Conservation (phyloP, 1,140 invertebrate species). For the Acromyrmex heyeri region DNA sequence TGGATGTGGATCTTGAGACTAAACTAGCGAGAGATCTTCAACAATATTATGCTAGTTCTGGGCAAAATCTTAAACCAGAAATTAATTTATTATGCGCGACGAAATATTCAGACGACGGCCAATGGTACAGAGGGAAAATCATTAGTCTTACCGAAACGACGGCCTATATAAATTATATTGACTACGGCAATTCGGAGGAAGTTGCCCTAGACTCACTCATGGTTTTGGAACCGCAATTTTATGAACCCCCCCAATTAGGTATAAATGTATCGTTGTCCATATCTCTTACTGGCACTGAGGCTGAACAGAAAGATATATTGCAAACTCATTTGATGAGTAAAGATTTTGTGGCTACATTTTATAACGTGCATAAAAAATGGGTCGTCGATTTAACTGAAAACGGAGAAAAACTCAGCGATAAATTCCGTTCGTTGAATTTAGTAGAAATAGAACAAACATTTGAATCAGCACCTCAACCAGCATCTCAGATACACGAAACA, state of each 20-base stretch:
- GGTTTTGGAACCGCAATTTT: constrained; percentile 87
- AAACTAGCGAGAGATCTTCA: constrained; percentile 87
- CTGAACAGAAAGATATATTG: constrained; percentile 77
- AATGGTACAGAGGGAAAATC: constrained; percentile 86
- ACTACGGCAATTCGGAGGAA: constrained; percentile 87
- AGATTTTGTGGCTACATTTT: constrained; percentile 78
- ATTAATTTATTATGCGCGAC: constrained; percentile 88
- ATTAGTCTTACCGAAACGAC: constrained; percentile 49
- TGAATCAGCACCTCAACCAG: background rate
- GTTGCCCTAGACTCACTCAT: constrained; percentile 73
- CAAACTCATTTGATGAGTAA: constrained; percentile 73
- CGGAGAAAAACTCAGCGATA: constrained; percentile 79
- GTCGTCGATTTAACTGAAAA: constrained; percentile 77
- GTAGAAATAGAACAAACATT: constrained; percentile 41
- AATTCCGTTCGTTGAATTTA: constrained; percentile 63
- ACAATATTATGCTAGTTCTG: constrained; percentile 87
- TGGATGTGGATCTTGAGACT: constrained; percentile 78
- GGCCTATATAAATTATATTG: constrained; percentile 84
- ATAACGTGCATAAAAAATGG: constrained; percentile 81
- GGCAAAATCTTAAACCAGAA: constrained; percentile 80
- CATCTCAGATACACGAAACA: constrained; percentile 54
- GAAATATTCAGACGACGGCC: constrained; percentile 87
- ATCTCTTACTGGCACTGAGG: constrained; percentile 78
- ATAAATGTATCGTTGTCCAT: constrained; percentile 85
- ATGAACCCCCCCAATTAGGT: constrained; percentile 86